phyloP scores from a whole-genome alignment of 2,113 vertebrate genomes.

The Macquaria australasica region DNA sequence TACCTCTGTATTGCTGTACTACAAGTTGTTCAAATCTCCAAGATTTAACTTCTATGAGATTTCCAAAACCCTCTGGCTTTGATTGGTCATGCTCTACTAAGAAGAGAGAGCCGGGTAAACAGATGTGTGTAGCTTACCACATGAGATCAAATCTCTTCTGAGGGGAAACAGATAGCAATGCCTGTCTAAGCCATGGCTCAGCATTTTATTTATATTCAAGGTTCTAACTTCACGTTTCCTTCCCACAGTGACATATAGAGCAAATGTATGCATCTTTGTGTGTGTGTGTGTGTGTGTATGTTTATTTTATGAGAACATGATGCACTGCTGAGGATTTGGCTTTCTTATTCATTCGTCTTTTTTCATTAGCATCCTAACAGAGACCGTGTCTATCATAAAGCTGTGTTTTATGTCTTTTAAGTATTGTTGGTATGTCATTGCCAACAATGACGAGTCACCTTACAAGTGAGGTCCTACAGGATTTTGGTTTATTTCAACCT shows the following conservation, averaged over 20 bases:
- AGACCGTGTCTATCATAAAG: neutral
- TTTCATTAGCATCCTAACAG: neutral
- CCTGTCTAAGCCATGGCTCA: neutral
- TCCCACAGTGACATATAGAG: neutral
- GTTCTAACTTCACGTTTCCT: neutral
- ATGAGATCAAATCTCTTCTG: conserved; percentile 62
- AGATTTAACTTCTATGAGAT: conserved; percentile 39
- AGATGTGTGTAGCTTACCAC: conserved; percentile 52
- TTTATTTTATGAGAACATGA: neutral
- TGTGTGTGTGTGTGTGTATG: neutral
- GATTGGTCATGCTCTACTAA: conserved; percentile 61
- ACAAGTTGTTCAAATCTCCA: conserved; percentile 35
- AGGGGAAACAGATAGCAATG: conserved; percentile 18
- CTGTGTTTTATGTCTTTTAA: neutral
- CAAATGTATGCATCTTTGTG: too few species aligned
- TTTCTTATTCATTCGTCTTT: too few species aligned
- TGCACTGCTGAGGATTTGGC: neutral
- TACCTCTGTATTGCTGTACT: neutral
- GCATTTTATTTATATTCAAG: conserved; percentile 13
- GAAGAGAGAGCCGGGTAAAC: conserved; percentile 55
- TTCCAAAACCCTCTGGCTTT: conserved; percentile 35
- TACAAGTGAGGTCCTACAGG: neutral
- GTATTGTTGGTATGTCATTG: neutral
- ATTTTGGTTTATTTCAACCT: neutral
- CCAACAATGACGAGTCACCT: neutral